These are phyloP conservation scores for Aplocera efformata DNA, from an alignment of 2,888 invertebrate species.

Conservation along the genomic window DNA sequence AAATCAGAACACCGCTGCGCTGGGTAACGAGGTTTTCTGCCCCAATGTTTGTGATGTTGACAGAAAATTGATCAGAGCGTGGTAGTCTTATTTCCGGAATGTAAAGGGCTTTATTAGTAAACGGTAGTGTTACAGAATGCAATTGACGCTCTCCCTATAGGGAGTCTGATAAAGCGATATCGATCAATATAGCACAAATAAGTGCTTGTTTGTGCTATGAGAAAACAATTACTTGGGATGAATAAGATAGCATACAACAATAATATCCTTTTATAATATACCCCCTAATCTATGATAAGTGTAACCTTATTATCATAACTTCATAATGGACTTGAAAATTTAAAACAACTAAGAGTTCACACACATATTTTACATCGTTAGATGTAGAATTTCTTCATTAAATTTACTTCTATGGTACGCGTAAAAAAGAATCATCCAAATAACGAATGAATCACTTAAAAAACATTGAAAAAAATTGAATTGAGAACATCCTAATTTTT, in stretches of 20 bases:
- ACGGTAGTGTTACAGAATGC: slow-evolving; percentile 3
- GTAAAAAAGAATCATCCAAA: too few relatives aligned
- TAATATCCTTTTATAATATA: too few relatives aligned
- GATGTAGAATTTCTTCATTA: too few relatives aligned
- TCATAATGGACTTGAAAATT: too few relatives aligned
- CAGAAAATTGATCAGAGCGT: slow-evolving; percentile 11
- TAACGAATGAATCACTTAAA: too few relatives aligned
- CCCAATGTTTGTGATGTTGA: background rate
- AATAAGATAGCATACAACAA: background rate
- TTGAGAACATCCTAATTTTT: too few relatives aligned
- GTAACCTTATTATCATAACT: too few relatives aligned
- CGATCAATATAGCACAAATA: slow-evolving; percentile 10
- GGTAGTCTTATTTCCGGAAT: slow-evolving; percentile 23
- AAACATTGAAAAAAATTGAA: too few relatives aligned
- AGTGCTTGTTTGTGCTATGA: background rate
- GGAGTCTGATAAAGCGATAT: slow-evolving; percentile 10
- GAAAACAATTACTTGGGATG: too few relatives aligned
- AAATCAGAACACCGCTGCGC: slow-evolving; percentile 21
- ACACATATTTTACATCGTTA: too few relatives aligned
- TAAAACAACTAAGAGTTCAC: too few relatives aligned
- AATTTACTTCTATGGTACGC: slow-evolving; percentile 13
- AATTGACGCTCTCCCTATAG: slow-evolving; percentile 10
- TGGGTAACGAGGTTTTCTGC: slow-evolving; percentile 20
- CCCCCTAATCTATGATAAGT: too few relatives aligned
- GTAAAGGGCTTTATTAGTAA: background rate